Conservation (phyloP, 2,113 vertebrate genomes). For the Xiphias gladius region DNA sequence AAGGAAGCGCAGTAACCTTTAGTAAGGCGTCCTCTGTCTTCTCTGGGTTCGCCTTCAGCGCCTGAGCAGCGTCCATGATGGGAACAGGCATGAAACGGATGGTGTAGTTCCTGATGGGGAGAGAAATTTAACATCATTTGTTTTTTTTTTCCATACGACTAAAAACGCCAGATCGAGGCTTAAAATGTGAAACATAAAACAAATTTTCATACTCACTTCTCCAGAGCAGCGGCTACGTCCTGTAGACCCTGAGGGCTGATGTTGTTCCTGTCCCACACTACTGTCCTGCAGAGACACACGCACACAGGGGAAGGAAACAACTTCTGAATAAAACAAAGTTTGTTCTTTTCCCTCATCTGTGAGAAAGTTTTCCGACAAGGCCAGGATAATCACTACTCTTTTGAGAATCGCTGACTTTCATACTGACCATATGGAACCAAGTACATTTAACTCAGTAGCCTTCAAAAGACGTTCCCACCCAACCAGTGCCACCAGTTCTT, state of each 20-base stretch:
- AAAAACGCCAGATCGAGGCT: neutral
- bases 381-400: too few relatives aligned
- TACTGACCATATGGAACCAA: too few relatives aligned
- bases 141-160: neutral
- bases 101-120: conserved; percentile 90
- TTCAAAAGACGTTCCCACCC: too few relatives aligned
- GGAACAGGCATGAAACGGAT: conserved; percentile 98
- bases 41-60: conserved; percentile 94
- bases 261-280: conserved; percentile 96
- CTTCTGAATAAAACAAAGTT: neutral
- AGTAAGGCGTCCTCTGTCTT: conserved; percentile 96
- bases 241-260: conserved; percentile 95
- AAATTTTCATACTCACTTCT: conserved; percentile 86
- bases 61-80: conserved; percentile 96
- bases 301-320: neutral
- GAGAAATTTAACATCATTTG: neutral
- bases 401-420: too few relatives aligned
- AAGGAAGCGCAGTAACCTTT: conserved; percentile 85
- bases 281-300: conserved; percentile 86
- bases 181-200: neutral
- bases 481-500: too few relatives aligned
- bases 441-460: too few relatives aligned
- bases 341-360: too few relatives aligned
- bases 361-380: too few relatives aligned
- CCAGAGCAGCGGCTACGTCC: conserved; percentile 94